phyloP scores from a whole-genome alignment of 2,888 invertebrate genomes.

The Limulus polyphemus region DNA sequence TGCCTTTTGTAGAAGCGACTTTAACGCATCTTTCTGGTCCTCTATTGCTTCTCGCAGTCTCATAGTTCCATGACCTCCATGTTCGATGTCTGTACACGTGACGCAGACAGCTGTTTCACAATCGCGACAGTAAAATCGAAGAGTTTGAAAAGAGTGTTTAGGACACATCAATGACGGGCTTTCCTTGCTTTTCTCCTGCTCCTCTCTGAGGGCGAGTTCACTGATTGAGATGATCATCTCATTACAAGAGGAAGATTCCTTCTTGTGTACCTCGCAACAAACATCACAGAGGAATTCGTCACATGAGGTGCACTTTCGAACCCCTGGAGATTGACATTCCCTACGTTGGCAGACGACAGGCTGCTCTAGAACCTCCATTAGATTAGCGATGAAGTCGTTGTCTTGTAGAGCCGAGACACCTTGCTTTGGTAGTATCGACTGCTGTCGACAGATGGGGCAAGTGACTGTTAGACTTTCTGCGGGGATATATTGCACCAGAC shows the following conservation, averaged over 20 bases:
- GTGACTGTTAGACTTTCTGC: conserved; percentile 40
- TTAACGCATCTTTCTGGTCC: conserved; percentile 35
- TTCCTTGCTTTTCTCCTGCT: conserved; percentile 24
- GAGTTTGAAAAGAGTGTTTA: conserved; percentile 33
- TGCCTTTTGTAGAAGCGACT: conserved; percentile 32
- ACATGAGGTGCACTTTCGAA: conserved; percentile 34
- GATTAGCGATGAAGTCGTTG: conserved; percentile 38
- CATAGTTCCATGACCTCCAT: conserved; percentile 38
- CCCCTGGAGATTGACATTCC: conserved; percentile 28
- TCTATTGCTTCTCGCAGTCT: conserved; percentile 38
- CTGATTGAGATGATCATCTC: conserved; percentile 22
- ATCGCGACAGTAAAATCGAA: conserved; percentile 40
- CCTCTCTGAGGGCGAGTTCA: conserved; percentile 29
- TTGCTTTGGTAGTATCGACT: conserved; percentile 41
- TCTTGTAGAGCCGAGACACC: conserved; percentile 40
- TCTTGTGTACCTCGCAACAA: conserved; percentile 21
- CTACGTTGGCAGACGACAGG: conserved; percentile 30
- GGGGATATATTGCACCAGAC: conserved; percentile 40
- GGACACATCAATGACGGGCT: conserved; percentile 33
- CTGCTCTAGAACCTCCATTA: conserved; percentile 34
- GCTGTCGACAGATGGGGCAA: conserved; percentile 42
- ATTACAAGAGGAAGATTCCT: not conserved
- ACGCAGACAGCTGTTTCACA: conserved; percentile 43
- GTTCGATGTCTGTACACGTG: conserved; percentile 41
- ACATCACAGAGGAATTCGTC: conserved; percentile 33